phyloP scores from a whole-genome alignment of 2,888 invertebrate genomes.

The Hyppa rectilinea region DNA sequence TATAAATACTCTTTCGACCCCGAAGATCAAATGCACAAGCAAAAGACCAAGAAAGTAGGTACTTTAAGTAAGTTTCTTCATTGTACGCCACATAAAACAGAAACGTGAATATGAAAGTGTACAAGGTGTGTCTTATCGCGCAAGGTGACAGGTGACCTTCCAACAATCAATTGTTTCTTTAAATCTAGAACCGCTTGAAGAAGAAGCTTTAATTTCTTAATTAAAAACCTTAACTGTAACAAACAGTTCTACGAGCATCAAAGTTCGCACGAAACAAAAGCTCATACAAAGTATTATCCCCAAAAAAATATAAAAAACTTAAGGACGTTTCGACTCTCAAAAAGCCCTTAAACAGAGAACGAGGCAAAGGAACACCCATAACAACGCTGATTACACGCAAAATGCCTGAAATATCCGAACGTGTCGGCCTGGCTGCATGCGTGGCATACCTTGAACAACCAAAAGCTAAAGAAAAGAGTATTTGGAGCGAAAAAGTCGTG shows the following conservation, averaged over 20 bases:
- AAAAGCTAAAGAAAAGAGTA: slow-evolving; percentile 81
- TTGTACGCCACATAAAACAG: no score
- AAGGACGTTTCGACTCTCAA: slow-evolving; percentile 61
- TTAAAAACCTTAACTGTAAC: not conserved
- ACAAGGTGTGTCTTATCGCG: no score
- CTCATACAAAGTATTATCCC: slow-evolving; percentile 38
- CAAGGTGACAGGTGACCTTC: no score
- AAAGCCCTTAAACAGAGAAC: slow-evolving; percentile 63
- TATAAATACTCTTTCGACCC: not conserved
- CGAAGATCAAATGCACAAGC: not conserved
- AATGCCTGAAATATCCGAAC: slow-evolving; percentile 87
- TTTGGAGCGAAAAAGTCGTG: slow-evolving; percentile 90
- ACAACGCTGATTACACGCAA: slow-evolving; percentile 68
- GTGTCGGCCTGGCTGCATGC: slow-evolving; percentile 85
- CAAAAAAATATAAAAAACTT: slow-evolving; percentile 42
- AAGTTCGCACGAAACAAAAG: slow-evolving; percentile 57
- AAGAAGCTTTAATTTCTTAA: slow-evolving; percentile 27
- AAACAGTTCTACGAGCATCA: not conserved
- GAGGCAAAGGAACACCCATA: slow-evolving; percentile 66
- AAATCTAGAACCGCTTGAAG: not conserved
- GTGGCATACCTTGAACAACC: slow-evolving; percentile 84
- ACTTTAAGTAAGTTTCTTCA: no score
- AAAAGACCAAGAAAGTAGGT: not conserved
- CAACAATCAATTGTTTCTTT: no score
- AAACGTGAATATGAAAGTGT: no score